These are phyloP conservation scores for Apis florea DNA, from an alignment of 1,140 invertebrate species.

Conservation along the genomic window DNA sequence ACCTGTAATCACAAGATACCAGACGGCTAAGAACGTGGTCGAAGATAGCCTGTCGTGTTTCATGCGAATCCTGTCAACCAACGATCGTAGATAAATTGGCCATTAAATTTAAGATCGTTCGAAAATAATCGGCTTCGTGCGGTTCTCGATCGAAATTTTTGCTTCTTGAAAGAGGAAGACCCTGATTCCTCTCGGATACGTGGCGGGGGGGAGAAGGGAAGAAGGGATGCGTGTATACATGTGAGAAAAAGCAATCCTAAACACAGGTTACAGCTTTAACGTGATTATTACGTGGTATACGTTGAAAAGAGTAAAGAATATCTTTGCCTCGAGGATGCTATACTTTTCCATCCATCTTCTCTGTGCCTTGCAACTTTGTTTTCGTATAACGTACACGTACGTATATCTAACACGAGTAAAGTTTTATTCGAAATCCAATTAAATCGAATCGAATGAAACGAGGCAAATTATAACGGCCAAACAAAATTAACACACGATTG, in stretches of 20 bases:
- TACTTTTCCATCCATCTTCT: background rate
- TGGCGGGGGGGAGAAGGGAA: background rate
- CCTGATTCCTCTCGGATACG: slow-evolving; percentile 27
- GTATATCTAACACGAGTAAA: background rate
- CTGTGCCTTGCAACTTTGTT: background rate
- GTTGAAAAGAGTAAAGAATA: slow-evolving; percentile 38
- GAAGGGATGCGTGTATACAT: background rate
- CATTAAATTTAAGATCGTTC: slow-evolving; percentile 49
- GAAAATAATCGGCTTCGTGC: slow-evolving; percentile 22
- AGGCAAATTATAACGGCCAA: too few species aligned
- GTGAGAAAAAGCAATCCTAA: slow-evolving; percentile 30
- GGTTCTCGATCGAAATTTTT: slow-evolving; percentile 14
- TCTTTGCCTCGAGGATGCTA: slow-evolving; percentile 45
- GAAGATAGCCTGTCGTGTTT: background rate
- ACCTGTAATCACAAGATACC: slow-evolving; percentile 46
- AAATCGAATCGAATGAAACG: too few species aligned
- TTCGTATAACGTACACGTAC: background rate
- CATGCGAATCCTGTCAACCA: slow-evolving; percentile 33
- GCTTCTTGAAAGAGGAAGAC: slow-evolving; percentile 26
- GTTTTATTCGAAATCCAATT: too few species aligned
- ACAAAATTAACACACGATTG: too few species aligned
- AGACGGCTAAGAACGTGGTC: background rate
- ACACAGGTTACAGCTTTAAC: slow-evolving; percentile 48
- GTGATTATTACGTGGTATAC: slow-evolving; percentile 45
- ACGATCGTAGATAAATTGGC: slow-evolving; percentile 13